Base-by-base conservation (phyloP, 2,113 vertebrate species). In the Phyllopteryx taeniolatus region DNA sequence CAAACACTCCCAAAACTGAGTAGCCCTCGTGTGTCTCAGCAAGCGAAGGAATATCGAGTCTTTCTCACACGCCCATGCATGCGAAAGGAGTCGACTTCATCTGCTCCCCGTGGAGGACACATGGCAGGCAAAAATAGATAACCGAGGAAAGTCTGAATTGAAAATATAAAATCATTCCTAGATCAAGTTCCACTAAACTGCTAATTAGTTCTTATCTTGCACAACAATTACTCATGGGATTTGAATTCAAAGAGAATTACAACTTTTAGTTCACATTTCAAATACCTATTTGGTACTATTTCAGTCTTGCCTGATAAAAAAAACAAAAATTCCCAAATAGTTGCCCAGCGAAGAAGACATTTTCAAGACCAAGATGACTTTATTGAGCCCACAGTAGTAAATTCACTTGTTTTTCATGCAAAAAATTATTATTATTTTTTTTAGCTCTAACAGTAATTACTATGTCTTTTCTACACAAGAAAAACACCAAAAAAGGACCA, bases 41-140 rank as follows among this genome's bases (percentile, higher is more conserved):
- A 17, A 81, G 78, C 14, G 67, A 61, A 77, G 70, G 75, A 77
- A 78, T 81, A 79, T 78, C 44, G 74, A 86, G 72, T 83, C 77
- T 78, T 74, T 61, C 77, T 82, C 83, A 76, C 73, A 87, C 80
- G 79, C 67, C 75, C 80, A 77, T 81, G 83, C 84, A 87, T 84
- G 79, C 77, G 3, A 77, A 86, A 87, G 82, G 61, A 80, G 73
- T 81, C 82, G 61, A 68, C 74, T 80, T 83, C 73, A 35, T 43
- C 60, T 70, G 73, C 69, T 88, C 80, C 87, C 83, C 15, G 68
- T 5, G 67, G 84, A 78, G 71, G 71, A 82, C 81, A 85, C 81
- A 80, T 84, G 78, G 78, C 84, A 75, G 84, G 79, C 79, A 22
- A 71, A 83, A 87, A 88, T 81, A 86, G 85, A 88, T 71, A 63